Conservation (phyloP, 1,140 invertebrate species). For the Phthorimaea operculella region DNA sequence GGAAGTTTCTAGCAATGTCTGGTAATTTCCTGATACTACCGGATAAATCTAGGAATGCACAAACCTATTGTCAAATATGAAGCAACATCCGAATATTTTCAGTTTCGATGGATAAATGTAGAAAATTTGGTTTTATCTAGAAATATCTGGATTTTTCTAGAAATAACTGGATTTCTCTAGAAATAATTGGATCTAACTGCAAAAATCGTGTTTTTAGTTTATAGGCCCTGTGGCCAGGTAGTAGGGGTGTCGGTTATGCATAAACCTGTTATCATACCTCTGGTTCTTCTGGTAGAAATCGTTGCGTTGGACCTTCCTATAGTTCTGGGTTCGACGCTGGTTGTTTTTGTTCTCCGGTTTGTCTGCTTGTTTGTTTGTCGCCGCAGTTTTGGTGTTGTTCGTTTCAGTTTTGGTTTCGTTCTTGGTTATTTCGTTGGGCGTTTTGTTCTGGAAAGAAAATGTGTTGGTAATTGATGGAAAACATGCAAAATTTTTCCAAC, state of each 20-base stretch:
- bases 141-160: too few relatives aligned
- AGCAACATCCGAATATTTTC: too few relatives aligned
- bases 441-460: conserved; percentile 28
- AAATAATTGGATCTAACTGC: neutral
- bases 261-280: conserved; percentile 53
- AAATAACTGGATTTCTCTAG: neutral
- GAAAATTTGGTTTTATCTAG: too few relatives aligned
- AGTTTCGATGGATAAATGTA: too few relatives aligned
- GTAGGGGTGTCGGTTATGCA: conserved; percentile 50
- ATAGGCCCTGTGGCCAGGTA: conserved; percentile 56
- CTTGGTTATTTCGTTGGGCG: conserved; percentile 21
- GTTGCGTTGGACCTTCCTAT: conserved; percentile 39
- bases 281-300: conserved; percentile 54
- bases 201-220: conserved; percentile 26
- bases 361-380: conserved; percentile 26
- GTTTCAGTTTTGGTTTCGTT: conserved; percentile 22
- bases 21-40: too few relatives aligned
- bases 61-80: too few relatives aligned
- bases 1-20: too few relatives aligned
- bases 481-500: too few relatives aligned
- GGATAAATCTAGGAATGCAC: too few relatives aligned
- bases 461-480: neutral
- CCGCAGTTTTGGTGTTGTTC: conserved; percentile 20
- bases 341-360: conserved; percentile 30
- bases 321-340: conserved; percentile 40